Conservation (phyloP, 2,113 vertebrate genomes). For the Struthidea cinerea region DNA sequence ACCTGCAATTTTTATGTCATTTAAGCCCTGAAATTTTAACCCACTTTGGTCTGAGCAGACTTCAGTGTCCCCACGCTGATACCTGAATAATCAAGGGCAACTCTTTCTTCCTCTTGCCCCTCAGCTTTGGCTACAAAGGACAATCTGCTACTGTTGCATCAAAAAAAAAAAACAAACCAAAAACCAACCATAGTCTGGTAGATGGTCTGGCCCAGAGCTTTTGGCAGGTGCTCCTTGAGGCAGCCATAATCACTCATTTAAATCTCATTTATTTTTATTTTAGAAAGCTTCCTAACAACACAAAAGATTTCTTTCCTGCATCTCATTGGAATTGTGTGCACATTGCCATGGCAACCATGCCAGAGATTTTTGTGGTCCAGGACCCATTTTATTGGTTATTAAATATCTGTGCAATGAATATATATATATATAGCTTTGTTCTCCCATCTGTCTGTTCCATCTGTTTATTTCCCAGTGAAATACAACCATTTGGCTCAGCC, state of each 20-base stretch:
- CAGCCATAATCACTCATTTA: slow-evolving; percentile 6
- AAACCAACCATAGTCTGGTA: background rate
- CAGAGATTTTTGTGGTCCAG: slow-evolving; percentile 15
- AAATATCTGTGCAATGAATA: slow-evolving; percentile 11
- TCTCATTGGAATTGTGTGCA: slow-evolving; percentile 25
- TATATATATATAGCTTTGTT: slow-evolving; percentile 1
- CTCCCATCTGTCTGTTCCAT: slow-evolving; percentile 45
- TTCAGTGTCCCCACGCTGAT: background rate
- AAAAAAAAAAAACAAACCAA: too few species aligned
- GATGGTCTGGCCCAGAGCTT: background rate
- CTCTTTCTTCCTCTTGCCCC: background rate
- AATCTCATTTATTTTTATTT: slow-evolving; percentile 40
- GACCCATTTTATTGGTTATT: slow-evolving; percentile 44
- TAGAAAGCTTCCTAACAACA: slow-evolving; percentile 7
- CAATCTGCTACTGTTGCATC: background rate
- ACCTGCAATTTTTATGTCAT: background rate
- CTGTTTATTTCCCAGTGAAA: slow-evolving; percentile 30
- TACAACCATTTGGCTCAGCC: background rate
- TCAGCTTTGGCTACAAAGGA: background rate
- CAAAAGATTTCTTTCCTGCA: background rate
- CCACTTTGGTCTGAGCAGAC: background rate
- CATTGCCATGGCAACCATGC: slow-evolving; percentile 40
- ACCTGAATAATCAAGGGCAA: background rate
- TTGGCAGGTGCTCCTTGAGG: slow-evolving; percentile 10
- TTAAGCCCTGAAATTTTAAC: background rate